Conservation (phyloP, 2,888 invertebrate genomes). For the Chrysopilus asiliformis region DNA sequence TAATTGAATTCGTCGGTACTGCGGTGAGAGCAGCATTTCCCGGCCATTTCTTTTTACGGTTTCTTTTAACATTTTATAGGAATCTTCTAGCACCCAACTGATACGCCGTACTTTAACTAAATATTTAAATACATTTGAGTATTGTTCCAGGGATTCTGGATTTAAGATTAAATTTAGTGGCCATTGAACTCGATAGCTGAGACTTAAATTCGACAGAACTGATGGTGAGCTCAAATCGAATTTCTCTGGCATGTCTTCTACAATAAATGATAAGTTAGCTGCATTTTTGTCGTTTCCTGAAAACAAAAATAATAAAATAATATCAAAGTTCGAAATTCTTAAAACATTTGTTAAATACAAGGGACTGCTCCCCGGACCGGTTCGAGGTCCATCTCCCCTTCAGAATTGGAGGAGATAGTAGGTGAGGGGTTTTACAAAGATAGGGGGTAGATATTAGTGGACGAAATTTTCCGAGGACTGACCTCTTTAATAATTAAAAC, state of each 20-base stretch:
- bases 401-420: too few relatives aligned
- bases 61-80: conserved; percentile 52
- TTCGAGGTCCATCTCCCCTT: too few relatives aligned
- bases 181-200: conserved; percentile 61
- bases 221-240: conserved; percentile 53
- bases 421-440: too few relatives aligned
- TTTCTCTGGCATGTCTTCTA: conserved; percentile 45
- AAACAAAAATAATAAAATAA: too few relatives aligned
- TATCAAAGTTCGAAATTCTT: too few relatives aligned
- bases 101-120: conserved; percentile 60
- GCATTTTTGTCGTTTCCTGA: conserved; percentile 46
- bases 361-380: too few relatives aligned
- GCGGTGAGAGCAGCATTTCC: conserved; percentile 44
- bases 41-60: conserved; percentile 41
- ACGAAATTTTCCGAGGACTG: too few relatives aligned
- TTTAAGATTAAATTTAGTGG: conserved; percentile 66
- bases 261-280: conserved; percentile 48
- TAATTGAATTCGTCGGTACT: conserved; percentile 57
- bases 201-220: conserved; percentile 48
- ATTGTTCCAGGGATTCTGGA: conserved; percentile 52
- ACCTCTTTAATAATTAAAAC: too few relatives aligned
- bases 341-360: too few relatives aligned
- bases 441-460: too few relatives aligned
- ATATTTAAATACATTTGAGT: conserved; percentile 62
- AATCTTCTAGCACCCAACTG: conserved; percentile 60